Percentiles rank a stretch among this genome's conserved stretches.
These are phyloP conservation scores for Apamea anceps DNA, from an alignment of 2,888 invertebrate species.

Conservation along the genomic window DNA sequence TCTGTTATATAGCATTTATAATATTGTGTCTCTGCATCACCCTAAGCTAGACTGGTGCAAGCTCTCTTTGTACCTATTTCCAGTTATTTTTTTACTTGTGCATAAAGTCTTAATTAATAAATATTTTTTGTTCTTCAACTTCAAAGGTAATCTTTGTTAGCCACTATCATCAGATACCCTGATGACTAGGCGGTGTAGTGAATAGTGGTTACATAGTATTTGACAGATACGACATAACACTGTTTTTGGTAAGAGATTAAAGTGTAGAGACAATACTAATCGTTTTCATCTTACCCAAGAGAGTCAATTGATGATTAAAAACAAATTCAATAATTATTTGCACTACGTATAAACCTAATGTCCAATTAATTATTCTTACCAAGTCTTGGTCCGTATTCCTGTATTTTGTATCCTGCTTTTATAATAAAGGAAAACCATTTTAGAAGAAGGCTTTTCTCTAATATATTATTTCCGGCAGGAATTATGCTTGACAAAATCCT, in stretches of 20 bases:
- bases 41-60: not conserved
- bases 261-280: not conserved
- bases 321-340: not conserved
- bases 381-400: not conserved
- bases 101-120: not conserved
- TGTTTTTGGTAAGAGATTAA: conserved; percentile 5
- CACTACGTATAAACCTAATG: not conserved
- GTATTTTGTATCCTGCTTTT: not conserved
- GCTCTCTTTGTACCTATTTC: not conserved
- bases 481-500: not conserved
- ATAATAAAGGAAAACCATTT: not conserved
- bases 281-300: conserved; percentile 10
- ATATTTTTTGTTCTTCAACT: not conserved
- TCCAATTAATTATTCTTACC: not conserved
- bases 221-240: conserved; percentile 6
- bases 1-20: not conserved
- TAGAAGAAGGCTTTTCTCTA: not conserved
- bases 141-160: not conserved
- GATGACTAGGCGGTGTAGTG: not conserved
- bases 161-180: not conserved
- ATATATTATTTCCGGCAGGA: not conserved
- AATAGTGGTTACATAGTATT: not conserved
- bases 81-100: not conserved
- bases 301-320: not conserved
- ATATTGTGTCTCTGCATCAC: not conserved